Evolutionary conservation across 2,888 invertebrate species (phyloP), one percentile per base, ranked within the genome.

Genomic region (Theristus sp.): DNA sequence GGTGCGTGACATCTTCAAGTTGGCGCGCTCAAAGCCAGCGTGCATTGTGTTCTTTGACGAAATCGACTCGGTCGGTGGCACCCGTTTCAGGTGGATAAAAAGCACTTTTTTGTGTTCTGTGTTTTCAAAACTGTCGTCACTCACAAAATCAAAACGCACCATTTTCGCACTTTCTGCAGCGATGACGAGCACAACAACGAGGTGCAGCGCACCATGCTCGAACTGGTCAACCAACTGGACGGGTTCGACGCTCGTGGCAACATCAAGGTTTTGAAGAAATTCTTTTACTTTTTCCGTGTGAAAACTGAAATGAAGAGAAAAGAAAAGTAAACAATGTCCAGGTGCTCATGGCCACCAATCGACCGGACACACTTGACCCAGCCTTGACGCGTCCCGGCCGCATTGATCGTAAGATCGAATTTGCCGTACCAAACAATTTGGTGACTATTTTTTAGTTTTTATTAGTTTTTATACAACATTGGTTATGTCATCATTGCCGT

Each of bases 11-110:
- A 78, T 98, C 58, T 99, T 98, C 76, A 96, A 99, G 79, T 94
- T 99, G 96, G 98, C 98, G 22, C 83, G 98, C 64, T 90, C 89
- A 68, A 99, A 99, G 80, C 98, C 98, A 75, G 98, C 98, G 0
- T 98, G 98, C 72, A 82, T 99, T 30, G 94, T 98, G 66, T 98
- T 98, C 82, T 99, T 99, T 74, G 98, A 98, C 79, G 98, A 98
- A 82, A 98, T 99, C 73, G 98, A 98, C 78, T 98, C 98, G 1
- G 94, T 99, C 69, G 98, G 98, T 65, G 98, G 96, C 71, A 71
- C n/a, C 22, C 22, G n/a, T 24, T 56, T 22, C 17, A 1, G 1
- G 20, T 20, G 20, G 1, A 13, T 24, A 38, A 38, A 38, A n/a
- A n/a, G n/a, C n/a, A n/a, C n/a, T n/a, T n/a, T n/a, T n/a, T n/a